Base-by-base conservation (phyloP, 2,888 invertebrate species). In the Stenurella melanura region DNA sequence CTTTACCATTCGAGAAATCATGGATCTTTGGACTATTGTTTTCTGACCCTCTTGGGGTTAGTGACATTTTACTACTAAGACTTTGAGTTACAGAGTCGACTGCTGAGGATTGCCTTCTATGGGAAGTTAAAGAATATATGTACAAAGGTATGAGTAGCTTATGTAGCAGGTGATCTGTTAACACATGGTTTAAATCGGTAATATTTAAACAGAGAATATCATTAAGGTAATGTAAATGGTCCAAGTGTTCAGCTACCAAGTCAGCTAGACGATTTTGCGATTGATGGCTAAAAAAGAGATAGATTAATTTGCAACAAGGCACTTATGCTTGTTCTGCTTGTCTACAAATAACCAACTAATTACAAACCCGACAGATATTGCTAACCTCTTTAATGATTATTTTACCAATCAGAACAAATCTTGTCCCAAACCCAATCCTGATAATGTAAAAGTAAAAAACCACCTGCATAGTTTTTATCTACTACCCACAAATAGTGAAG, bases 151-250 rank as follows among this genome's bases (percentile, higher is more conserved):
- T 95, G 75, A 99, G 92, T 1, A 99, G 92, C 89, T 97, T 96
- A 90, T 98, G 96, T 80, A 99, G 91, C 77, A 99, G 91, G 90
- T 99, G 98, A 88, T 98, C 97, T 0, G 97, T 96, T 73, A 99
- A 90, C 64, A 98, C 97, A 85, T 96, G 96, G 90, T 98, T 99
- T 73, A 99, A 91, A 86, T 97, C 96, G 70, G 95, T 94, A 84
- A 98, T 98, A 88, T 97, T 95, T 75, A 99, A 92, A 86, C 96
- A 94, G 19, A 99, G 92, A 84, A 99, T 99, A 88, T 99, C 99
- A 88, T 98, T 99, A 74, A 99, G 92, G 89, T 99, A 99, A 90
- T 99, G 98, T 15, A 99, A 92, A 89, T 99, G 98, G 90, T 99
- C 99, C 81, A 99, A 91, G 89, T 99, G 98, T 90, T 98, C 98